A percentile compares a stretch with the other conserved stretches of the same genome.
Conservation (phyloP, 2,888 invertebrate genomes). For the Glyphotaelius pellucidus region DNA sequence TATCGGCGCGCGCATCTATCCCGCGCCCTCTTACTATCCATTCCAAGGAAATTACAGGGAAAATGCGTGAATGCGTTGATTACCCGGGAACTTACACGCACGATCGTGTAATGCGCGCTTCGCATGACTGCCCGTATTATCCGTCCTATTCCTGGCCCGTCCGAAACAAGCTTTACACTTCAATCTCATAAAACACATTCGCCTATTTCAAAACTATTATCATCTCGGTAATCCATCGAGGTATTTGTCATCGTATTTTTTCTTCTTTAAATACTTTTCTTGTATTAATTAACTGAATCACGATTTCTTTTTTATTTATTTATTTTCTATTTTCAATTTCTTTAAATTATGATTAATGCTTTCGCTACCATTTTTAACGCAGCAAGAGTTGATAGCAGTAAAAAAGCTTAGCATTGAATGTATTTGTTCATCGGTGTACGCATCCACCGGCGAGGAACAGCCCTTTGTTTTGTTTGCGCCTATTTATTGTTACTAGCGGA, state of each 20-base stretch:
- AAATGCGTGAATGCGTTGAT: conserved; percentile 66
- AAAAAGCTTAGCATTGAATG: too few relatives aligned
- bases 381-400: too few relatives aligned
- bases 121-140: conserved; percentile 63
- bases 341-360: too few relatives aligned
- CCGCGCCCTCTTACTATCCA: neutral
- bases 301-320: neutral
- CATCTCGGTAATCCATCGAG: neutral
- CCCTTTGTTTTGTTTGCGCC: too few relatives aligned
- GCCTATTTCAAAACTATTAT: neutral
- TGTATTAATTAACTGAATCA: neutral
- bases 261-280: neutral
- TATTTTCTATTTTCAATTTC: too few relatives aligned
- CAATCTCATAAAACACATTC: neutral
- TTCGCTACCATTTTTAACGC: too few relatives aligned
- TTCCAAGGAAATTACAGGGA: conserved; percentile 55
- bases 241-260: neutral
- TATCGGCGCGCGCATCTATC: conserved; percentile 10
- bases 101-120: conserved; percentile 62
- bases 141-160: conserved; percentile 25
- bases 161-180: neutral
- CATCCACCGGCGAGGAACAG: too few relatives aligned
- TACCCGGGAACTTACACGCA: conserved; percentile 63
- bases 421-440: too few relatives aligned
- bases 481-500: too few relatives aligned